Base-by-base conservation (phyloP, 1,140 invertebrate genomes). In the Leucophenga varia region DNA sequence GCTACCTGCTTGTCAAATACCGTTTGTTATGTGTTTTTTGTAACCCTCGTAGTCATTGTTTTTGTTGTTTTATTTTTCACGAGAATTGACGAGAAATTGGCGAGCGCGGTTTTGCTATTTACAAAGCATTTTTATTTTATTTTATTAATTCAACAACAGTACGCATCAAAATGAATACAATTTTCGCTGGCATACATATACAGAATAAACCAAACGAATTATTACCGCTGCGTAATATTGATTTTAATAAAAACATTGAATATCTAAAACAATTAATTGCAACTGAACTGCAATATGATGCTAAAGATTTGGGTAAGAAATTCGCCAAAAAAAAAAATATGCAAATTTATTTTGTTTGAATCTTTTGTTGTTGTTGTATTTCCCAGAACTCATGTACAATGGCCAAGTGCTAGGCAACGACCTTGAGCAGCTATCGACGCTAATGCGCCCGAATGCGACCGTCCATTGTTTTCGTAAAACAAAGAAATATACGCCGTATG, bases 391-490 rank as follows among this genome's bases (percentile, higher is more conserved):
- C 17, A 63, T 64, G 21, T 59, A 64, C 41, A 43, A 68, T 37
- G 70, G 70, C n/a, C 34, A 40, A 20, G 42, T 64, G 12, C 47
- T 73, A 3, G 20, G 40, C 22, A 55, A 70, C 44, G 63, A 73
- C 32, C 50, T 51, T 8, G 35, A 55, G 12, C 57, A 47, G 30
- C 43, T 52, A 22, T 55, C 14, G 34, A 49, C 37, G 28, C 22
- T 47, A 5, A 47, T 73, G 12, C 42, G 64, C 28, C 70, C 65
- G 3, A 58, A 70, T 34, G 57, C 59, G 2, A 51, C 64, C 5
- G 57, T 73, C 2, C 70, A 72, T 54, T 70, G 69, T 46, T 72
- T 73, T 13, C 55, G 48, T 2, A 73, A 68, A 52, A 60, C 57
- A 14, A 73, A 70, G 22, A 38, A 49, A 18, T 59, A 61, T 42